Conservation (phyloP, 2,797 vertebrate genomes). For the Cyclopterus lumpus region DNA sequence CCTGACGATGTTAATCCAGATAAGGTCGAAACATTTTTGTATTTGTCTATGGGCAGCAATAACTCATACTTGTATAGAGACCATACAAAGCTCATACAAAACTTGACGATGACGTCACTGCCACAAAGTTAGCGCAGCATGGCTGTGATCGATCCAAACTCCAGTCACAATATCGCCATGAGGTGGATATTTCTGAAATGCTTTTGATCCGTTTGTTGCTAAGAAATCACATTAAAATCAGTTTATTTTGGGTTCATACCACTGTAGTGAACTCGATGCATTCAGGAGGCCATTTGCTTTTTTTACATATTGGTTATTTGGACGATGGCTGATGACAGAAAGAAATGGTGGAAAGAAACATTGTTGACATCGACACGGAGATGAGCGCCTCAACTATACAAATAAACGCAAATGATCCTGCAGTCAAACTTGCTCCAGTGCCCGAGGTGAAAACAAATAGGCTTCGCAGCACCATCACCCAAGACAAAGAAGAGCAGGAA, state of each 20-base stretch:
- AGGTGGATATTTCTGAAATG: not conserved
- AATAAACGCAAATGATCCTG: not conserved
- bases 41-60: too few relatives aligned
- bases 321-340: not conserved
- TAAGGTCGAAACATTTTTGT: not conserved
- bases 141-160: not conserved
- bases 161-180: not conserved
- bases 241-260: not conserved
- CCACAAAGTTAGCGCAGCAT: not conserved
- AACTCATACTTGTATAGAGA: not conserved
- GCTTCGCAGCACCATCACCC: not conserved
- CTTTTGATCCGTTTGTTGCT: not conserved
- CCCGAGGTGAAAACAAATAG: too few relatives aligned
- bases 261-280: not conserved
- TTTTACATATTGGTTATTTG: not conserved
- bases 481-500: not conserved
- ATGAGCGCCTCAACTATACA: not conserved
- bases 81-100: not conserved
- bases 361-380: not conserved
- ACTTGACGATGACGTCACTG: not conserved
- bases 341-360: too few relatives aligned
- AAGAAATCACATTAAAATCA: not conserved
- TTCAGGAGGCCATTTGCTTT: not conserved
- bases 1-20: not conserved
- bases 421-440: not conserved